phyloP scores from a whole-genome alignment of 2,113 vertebrate species.

The Propithecus coquereli region DNA sequence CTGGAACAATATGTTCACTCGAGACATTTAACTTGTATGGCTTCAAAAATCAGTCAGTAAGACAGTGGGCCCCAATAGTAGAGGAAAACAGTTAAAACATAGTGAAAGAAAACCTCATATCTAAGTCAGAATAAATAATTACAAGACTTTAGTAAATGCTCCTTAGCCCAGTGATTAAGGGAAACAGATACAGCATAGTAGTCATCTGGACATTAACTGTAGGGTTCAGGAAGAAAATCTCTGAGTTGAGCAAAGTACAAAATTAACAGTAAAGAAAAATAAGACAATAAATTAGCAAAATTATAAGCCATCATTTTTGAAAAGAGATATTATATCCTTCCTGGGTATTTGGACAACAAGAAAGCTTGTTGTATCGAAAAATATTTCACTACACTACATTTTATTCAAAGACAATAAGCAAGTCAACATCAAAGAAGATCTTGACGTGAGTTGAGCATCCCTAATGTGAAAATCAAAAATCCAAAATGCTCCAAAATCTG shows the following conservation, averaged over 20 bases:
- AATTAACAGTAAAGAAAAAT: background rate
- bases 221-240: slow-evolving; percentile 8
- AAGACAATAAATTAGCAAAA: background rate
- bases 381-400: background rate
- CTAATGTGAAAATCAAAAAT: background rate
- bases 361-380: background rate
- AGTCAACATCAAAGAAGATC: background rate
- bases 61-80: background rate
- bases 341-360: background rate
- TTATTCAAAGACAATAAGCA: slow-evolving; percentile 1
- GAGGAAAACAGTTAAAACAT: background rate
- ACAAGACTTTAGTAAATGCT: background rate
- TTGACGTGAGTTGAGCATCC: background rate
- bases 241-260: background rate
- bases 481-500: background rate
- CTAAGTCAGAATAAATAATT: slow-evolving; percentile 3
- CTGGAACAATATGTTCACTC: background rate
- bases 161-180: background rate
- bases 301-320: background rate
- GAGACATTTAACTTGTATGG: background rate
- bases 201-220: background rate
- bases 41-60: background rate
- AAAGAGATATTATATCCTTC: background rate
- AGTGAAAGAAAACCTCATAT: background rate
- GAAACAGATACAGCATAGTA: background rate